These are phyloP conservation scores for Arctocebus calabarensis DNA, from an alignment of 2,797 vertebrate genomes.

Conservation along the genomic window DNA sequence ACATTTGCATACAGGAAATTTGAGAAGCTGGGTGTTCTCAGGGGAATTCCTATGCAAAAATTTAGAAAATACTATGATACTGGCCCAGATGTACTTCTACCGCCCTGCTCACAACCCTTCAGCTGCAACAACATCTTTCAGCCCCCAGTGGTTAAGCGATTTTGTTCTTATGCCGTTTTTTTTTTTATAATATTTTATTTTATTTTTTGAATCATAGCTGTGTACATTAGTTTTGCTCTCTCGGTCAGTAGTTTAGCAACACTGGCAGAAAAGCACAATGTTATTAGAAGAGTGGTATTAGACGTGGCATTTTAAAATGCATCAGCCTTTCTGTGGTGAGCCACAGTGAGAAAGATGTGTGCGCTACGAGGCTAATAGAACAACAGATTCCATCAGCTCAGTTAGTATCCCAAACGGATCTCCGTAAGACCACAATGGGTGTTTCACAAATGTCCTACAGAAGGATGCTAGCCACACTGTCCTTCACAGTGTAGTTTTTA, in stretches of 20 bases:
- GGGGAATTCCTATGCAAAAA: neutral
- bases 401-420: neutral
- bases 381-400: neutral
- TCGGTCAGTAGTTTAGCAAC: neutral
- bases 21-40: neutral
- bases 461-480: neutral
- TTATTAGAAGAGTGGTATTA: neutral
- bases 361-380: neutral
- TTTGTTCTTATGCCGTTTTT: neutral
- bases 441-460: constrained; percentile 16
- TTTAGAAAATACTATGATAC: neutral
- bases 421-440: neutral
- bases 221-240: no score
- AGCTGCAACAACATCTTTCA: neutral
- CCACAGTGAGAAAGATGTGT: no score
- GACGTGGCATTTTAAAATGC: neutral
- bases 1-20: neutral
- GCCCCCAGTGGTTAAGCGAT: neutral
- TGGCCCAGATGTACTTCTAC: neutral
- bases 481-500: neutral
- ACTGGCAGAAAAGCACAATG: neutral
- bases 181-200: no score
- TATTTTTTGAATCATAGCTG: no score
- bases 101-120: neutral
- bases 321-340: neutral